Base-by-base conservation (phyloP, 92 coral and sea anemone species). In the Siderastrea siderea region DNA sequence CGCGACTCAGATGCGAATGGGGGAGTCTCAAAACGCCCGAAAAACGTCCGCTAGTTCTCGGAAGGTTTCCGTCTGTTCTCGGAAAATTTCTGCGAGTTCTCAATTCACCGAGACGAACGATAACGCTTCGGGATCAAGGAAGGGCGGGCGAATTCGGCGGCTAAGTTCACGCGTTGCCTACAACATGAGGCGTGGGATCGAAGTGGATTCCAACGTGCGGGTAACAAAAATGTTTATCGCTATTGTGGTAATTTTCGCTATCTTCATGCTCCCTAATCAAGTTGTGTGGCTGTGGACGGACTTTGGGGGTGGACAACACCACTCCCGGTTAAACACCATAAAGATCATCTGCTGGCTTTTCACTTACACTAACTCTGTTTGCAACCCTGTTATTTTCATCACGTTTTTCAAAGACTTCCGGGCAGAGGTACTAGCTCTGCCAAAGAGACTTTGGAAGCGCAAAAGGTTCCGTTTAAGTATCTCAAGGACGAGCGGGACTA, bases 191-290 rank as follows among this genome's bases (percentile, higher is more conserved):
- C 87, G 45, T 68, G 76, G 83, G 0, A 64, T 55, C 43, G 83
- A 85, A 47, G 55, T 67, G 65, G 78, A 88, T 12, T 68, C 96
- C 26, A 94, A 95, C 46, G 85, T 94, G 44, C 84, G 92, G 43
- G 96, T 96, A 7, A 95, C 98, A 4, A 93, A 88, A 46, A 89
- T 95, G 96, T 95, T 95, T 52, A 67, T 94, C 11, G 90, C 81
- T 6, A 88, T 95, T 7, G 96, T 95, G 57, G 82, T 67, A 7
- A 92, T 95, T n/a, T 95, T 95, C 74, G 92, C 98, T 1, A 52
- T 93, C 16, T 93, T 93, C 52, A 95, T 95, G 98, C 93, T 95
- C 14, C 98, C 98, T 0, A 95, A 95, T 70, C 98, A 95, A 72
- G 64, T 93, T 13, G 80, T 91, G 0, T 95, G 98, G 98, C 74